Evolutionary conservation across 1,140 invertebrate species (phyloP).

Genomic region (Pseudachorutes palmiensis): DNA sequence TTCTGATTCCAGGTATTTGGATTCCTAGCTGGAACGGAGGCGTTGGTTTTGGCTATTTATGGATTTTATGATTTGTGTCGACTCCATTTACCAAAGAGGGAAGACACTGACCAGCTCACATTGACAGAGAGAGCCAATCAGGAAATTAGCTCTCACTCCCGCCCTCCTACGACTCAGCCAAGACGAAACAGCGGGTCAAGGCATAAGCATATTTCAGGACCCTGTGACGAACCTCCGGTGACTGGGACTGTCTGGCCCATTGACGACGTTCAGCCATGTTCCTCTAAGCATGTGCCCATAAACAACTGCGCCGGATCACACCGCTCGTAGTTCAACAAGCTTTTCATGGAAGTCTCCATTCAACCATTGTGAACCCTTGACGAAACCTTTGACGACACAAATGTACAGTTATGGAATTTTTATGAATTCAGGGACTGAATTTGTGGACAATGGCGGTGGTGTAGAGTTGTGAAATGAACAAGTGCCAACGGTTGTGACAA

Average conservation of each 20-base stretch:
- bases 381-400: no score
- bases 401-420: no score
- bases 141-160: not conserved
- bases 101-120: slow-evolving; percentile 40
- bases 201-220: slow-evolving; percentile 24
- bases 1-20: slow-evolving; percentile 35
- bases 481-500: no score
- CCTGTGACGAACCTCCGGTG: slow-evolving; percentile 37
- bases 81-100: slow-evolving; percentile 32
- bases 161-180: slow-evolving; percentile 14
- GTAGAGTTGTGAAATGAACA: no score
- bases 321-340: no score
- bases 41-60: slow-evolving; percentile 29
- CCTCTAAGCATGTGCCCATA: slow-evolving; percentile 47
- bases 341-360: no score
- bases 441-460: no score
- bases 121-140: slow-evolving; percentile 34
- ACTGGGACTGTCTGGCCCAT: slow-evolving; percentile 43
- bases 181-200: slow-evolving; percentile 25
- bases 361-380: no score
- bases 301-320: slow-evolving; percentile 6
- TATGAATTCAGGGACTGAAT: no score
- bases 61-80: slow-evolving; percentile 36
- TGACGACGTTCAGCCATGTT: slow-evolving; percentile 52
- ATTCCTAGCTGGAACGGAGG: slow-evolving; percentile 30